These are phyloP conservation scores for Eciton burchellii DNA, from an alignment of 1,140 invertebrate species.

Conservation along the genomic window DNA sequence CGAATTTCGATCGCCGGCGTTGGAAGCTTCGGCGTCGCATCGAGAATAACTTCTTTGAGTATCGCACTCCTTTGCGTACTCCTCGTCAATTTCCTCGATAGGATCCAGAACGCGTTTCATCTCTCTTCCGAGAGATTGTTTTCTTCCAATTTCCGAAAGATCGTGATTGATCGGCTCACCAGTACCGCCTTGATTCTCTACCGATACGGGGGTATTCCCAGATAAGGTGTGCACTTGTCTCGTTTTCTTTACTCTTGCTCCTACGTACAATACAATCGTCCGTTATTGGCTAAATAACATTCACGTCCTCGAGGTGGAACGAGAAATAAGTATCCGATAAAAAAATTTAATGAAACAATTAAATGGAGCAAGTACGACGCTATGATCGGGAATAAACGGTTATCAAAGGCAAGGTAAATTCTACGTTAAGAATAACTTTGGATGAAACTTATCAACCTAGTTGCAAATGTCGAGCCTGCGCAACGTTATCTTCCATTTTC, in stretches of 20 bases:
- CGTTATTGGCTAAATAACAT: not conserved
- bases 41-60: not conserved
- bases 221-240: conserved; percentile 68
- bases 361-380: too few relatives aligned
- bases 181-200: conserved; percentile 26
- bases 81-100: conserved; percentile 47
- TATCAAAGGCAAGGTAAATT: too few relatives aligned
- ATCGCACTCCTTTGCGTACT: conserved; percentile 24
- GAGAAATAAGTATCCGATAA: too few relatives aligned
- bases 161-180: conserved; percentile 28
- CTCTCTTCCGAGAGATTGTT: conserved; percentile 13
- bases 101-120: conserved; percentile 27
- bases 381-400: too few relatives aligned
- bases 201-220: not conserved
- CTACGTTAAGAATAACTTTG: not conserved
- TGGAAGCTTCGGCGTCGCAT: not conserved
- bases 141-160: conserved; percentile 23
- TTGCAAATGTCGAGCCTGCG: not conserved
- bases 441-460: conserved; percentile 7
- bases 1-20: not conserved
- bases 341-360: too few relatives aligned
- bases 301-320: too few relatives aligned
- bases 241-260: conserved; percentile 59
- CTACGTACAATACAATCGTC: conserved; percentile 18
- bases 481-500: not conserved